phyloP scores from a whole-genome alignment of 2,797 vertebrate species.

The Threskiornis aethiopicus region DNA sequence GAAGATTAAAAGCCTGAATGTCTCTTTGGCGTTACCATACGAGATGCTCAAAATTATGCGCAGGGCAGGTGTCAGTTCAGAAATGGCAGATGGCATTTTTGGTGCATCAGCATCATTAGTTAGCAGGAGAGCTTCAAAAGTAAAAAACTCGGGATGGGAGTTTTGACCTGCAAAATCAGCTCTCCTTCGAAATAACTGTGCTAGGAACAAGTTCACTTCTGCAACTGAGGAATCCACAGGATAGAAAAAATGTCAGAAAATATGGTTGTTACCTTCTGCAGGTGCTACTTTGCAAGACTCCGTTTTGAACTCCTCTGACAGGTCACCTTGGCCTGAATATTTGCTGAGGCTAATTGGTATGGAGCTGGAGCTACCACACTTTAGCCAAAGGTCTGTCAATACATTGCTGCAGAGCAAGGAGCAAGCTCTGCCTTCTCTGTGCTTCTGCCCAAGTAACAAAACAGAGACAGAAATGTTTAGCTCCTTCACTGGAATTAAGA shows the following conservation, averaged over 20 bases:
- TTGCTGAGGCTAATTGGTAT: not conserved
- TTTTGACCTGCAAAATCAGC: not conserved
- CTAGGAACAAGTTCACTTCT: fast-evolving
- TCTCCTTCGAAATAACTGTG: not conserved
- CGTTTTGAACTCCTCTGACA: not conserved
- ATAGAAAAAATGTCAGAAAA: not conserved
- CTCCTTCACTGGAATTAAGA: not conserved
- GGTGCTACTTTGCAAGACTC: not conserved
- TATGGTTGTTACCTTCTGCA: not conserved
- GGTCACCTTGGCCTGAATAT: not conserved
- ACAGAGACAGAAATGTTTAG: not conserved
- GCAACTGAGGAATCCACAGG: not conserved
- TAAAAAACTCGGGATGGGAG: not conserved
- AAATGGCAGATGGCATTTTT: not conserved
- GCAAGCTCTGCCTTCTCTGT: not conserved
- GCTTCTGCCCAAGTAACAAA: not conserved
- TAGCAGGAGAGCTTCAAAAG: not conserved
- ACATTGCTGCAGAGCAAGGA: not conserved
- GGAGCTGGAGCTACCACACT: not conserved
- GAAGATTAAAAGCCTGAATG: not conserved
- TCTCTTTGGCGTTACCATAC: not conserved
- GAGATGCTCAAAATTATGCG: not conserved
- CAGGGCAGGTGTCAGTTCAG: not conserved
- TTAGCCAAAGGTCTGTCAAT: not conserved
- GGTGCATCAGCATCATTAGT: not conserved